Base-by-base conservation (phyloP, 2,888 invertebrate species). In the Anticlea derivata region DNA sequence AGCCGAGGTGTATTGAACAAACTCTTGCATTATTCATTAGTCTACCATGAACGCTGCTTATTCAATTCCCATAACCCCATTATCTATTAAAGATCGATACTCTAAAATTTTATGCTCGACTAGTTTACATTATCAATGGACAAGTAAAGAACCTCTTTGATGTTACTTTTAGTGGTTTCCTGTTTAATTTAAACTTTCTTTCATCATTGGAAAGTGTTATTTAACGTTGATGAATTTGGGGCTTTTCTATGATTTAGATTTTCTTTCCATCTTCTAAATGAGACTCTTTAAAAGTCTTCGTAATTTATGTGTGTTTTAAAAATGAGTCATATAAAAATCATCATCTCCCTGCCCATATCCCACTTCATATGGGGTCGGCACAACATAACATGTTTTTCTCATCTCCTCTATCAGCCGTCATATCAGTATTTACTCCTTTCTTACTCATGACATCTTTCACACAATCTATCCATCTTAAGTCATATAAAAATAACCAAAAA, bases 141-240 rank as follows among this genome's bases (percentile, higher is more conserved):
- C 50, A 53, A 52, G 58, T 58, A 50, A 51, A 58, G 50, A 53
- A 47, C 50, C 45, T 52, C 65, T 68, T 69, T 68, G 68, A 71
- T 55, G 63, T 58, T 48, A 49, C 51, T 54, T 63, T 62, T 60
- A 57, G 61, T 58, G 61, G 65, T 65, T 68, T 69, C 67, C 67
- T 66, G 65, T 65, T 67, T 64, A 57, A 50, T 56, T 61, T 51
- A 12, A 44, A 44, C 52, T 55, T 57, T 57, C 59, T 63, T 59
- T 56, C 63, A 58, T 64, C 57, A 41, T 33, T 56, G 34, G 34
- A 23, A 48, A 47, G 47, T 60, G 44, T 47, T 50, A 34, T 49
- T 41, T 50, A 47, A 45, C 26, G 24, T 50, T 44, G 39, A 60
- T 53, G 29, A 49, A 48, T 29, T 40, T 39, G 6, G 30, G 37